phyloP scores from a whole-genome alignment of 2,888 invertebrate genomes.

The Polia nebulosa region DNA sequence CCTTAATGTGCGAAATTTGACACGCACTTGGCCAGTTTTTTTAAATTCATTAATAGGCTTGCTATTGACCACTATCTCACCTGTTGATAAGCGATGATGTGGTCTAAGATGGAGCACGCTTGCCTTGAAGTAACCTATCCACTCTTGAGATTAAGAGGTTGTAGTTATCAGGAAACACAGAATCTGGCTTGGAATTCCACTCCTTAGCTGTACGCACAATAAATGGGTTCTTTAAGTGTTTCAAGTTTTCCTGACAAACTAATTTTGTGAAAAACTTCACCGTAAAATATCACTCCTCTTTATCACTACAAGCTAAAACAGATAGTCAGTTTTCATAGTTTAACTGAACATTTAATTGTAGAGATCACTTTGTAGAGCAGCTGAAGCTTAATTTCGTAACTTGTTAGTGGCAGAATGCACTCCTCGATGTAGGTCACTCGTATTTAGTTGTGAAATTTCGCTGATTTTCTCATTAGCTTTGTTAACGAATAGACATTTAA shows the following conservation, averaged over 20 bases:
- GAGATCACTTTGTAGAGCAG: conserved; percentile 38
- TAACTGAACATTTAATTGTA: conserved; percentile 34
- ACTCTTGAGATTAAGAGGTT: no score
- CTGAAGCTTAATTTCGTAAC: conserved; percentile 49
- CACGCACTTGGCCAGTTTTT: no score
- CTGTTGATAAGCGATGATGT: no score
- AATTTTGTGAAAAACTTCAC: background rate
- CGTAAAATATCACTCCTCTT: background rate
- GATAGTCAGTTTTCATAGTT: conserved; percentile 14
- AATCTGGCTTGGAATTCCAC: no score
- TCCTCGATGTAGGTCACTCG: conserved; percentile 50
- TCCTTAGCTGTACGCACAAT: no score
- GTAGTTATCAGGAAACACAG: no score
- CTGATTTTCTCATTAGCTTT: conserved; percentile 49
- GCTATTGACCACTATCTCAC: no score
- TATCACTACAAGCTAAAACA: background rate
- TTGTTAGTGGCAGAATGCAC: conserved; percentile 39
- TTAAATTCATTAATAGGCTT: no score
- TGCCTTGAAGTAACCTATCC: no score
- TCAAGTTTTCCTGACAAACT: background rate
- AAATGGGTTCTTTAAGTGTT: no score
- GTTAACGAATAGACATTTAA: conserved; percentile 42
- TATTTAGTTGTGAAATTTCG: conserved; percentile 46
- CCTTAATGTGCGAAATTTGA: no score
- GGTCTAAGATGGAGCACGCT: no score